phyloP scores from a whole-genome alignment of 2,888 invertebrate genomes.

The Serrognathus titanus region DNA sequence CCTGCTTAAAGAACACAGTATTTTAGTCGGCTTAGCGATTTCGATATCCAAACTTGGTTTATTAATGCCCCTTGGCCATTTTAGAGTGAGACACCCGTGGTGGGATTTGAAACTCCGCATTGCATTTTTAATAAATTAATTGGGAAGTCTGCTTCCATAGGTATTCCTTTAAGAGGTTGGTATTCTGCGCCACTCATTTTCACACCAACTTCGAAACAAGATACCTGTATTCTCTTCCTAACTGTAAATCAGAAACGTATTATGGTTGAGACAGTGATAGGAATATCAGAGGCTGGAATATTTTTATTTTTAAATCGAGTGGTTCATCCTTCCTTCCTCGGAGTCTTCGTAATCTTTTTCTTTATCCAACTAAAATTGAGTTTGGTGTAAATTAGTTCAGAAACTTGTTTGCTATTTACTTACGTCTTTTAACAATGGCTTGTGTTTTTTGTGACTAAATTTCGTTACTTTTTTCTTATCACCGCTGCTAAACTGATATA shows the following conservation, averaged over 20 bases:
- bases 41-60: constrained; percentile 47
- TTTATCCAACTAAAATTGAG: constrained; percentile 27
- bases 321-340: constrained; percentile 47
- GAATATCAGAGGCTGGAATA: constrained; percentile 50
- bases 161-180: constrained; percentile 38
- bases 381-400: background rate
- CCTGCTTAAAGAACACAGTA: constrained; percentile 49
- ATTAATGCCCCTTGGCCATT: constrained; percentile 51
- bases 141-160: constrained; percentile 49
- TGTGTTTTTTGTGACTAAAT: constrained; percentile 10
- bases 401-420: constrained; percentile 6
- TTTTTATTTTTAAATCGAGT: constrained; percentile 27
- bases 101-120: constrained; percentile 62
- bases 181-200: constrained; percentile 46
- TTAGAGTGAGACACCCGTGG: constrained; percentile 71
- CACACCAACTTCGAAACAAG: constrained; percentile 59
- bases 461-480: constrained; percentile 8
- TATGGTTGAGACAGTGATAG: constrained; percentile 56
- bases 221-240: constrained; percentile 50
- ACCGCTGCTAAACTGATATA: constrained; percentile 47
- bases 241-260: constrained; percentile 46
- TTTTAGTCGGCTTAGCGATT: constrained; percentile 53
- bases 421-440: constrained; percentile 17
- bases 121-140: constrained; percentile 59
- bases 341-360: constrained; percentile 48